Base-by-base conservation (phyloP, 1,140 invertebrate species). In the Aradophagus sp. region DNA sequence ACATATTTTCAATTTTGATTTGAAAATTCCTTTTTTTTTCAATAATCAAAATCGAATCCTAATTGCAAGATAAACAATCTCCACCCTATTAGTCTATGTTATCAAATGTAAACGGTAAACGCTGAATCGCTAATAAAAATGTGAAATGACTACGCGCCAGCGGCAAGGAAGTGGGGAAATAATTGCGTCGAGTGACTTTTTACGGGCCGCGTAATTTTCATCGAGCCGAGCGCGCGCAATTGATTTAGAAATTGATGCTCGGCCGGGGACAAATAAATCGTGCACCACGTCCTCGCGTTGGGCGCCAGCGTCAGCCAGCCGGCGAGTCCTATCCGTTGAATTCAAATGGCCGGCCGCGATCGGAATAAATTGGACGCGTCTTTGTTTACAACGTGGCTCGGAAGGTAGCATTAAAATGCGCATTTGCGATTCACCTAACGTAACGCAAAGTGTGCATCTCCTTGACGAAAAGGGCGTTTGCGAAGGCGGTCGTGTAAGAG, bases 351-450 rank as follows among this genome's bases (percentile, higher is more conserved):
- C 14, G 29, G 5, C 55, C 41, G 48, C 36, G 45, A 45, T 34
- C 26, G 39, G 67, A 63, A 70, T 70, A 70, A 70, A 63, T 70
- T 58, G 67, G 17, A 53, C 15, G 12, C 16, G 45, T 58, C 67
- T 63, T 70, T 70, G 67, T 70, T 63, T 70, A 70, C 58, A 63
- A 52, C 17, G 15, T 19, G 52, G 44, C 52, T 70, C 27, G 38
- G 52, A 52, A n/a, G 52, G 58, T 58, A 56, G 52, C 52, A 70
- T 70, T 70, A 70, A 67, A 67, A 67, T 62, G 53, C 26, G 39
- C 41, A 59, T 66, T 74, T 74, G 42, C 47, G 45, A 69, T 74
- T 74, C 45, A 67, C 44, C 34, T 61, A 67, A 67, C 52, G 62
- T 53, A 68, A 68, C 63, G 52, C 41, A 59, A 63, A 62, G 52